A percentile compares a stretch with the other conserved stretches of the same genome.
These are phyloP conservation scores for Colistium nudipinnis DNA, from an alignment of 2,113 vertebrate species.

Conservation along the genomic window DNA sequence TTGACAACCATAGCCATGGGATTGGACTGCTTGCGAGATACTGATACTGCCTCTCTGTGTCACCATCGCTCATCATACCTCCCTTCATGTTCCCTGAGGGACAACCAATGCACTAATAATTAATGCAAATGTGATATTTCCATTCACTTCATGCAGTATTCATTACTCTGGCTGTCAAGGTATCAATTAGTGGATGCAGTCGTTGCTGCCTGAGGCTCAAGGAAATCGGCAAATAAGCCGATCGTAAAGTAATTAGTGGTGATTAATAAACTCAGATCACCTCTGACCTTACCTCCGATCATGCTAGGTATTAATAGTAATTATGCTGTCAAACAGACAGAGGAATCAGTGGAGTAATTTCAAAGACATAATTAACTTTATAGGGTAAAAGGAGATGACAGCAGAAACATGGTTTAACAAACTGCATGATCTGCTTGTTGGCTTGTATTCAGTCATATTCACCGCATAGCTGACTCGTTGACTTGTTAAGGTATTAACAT, in stretches of 20 bases:
- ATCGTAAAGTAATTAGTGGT: conserved; percentile 52
- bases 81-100: conserved; percentile 24
- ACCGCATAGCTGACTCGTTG: neutral
- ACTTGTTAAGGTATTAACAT: neutral
- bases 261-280: conserved; percentile 39
- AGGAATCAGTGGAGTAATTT: neutral
- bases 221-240: conserved; percentile 31
- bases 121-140: conserved; percentile 79
- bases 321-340: neutral
- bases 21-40: neutral
- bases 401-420: too few species aligned
- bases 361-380: neutral
- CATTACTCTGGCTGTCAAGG: conserved; percentile 53
- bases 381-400: neutral
- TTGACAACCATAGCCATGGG: neutral
- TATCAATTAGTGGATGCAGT: conserved; percentile 61
- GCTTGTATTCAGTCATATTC: neutral
- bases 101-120: conserved; percentile 57
- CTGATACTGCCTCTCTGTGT: neutral
- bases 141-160: conserved; percentile 68
- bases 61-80: conserved; percentile 15
- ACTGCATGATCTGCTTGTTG: neutral
- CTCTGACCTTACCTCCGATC: conserved; percentile 43
- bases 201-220: conserved; percentile 6
- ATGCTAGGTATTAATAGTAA: conserved; percentile 17